A percentile compares a stretch with the other conserved stretches of the same genome.
Evolutionary conservation across 2,888 invertebrate genomes (phyloP).

Genomic region (Lepidonotus clava): DNA sequence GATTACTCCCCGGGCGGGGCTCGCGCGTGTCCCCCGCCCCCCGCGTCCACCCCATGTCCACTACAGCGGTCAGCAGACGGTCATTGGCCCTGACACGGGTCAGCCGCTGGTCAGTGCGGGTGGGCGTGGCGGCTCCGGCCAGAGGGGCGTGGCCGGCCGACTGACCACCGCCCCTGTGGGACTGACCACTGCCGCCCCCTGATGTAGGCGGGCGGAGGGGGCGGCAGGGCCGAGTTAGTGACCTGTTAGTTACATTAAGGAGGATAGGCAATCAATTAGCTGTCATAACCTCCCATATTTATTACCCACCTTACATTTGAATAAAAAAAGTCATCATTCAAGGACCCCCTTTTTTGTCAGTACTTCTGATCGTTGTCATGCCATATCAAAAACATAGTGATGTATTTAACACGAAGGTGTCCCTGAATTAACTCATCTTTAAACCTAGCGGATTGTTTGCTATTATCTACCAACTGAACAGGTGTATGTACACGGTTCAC

Average conservation of each 20-base stretch:
- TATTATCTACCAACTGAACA: no score
- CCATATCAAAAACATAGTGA: no score
- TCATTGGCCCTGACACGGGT: slow-evolving; percentile 38
- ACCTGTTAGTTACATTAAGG: slow-evolving; percentile 1
- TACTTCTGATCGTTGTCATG: no score
- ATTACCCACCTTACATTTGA: not conserved
- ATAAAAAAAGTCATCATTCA: not conserved
- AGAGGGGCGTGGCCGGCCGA: not conserved
- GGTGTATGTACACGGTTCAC: no score
- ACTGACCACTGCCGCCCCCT: not conserved
- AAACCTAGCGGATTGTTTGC: no score
- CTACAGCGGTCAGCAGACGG: not conserved
- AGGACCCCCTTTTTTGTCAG: not conserved
- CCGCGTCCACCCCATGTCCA: not conserved
- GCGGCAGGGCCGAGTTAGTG: not conserved
- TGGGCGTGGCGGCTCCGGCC: slow-evolving; percentile 26
- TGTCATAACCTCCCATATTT: not conserved
- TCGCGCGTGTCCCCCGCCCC: not conserved
- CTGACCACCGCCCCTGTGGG: slow-evolving; percentile 15
- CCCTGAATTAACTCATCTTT: no score
- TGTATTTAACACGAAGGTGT: no score
- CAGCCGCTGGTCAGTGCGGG: slow-evolving; percentile 38
- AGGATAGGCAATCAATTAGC: not conserved
- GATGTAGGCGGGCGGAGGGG: not conserved
- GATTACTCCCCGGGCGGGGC: not conserved